Evolutionary conservation across 2,797 vertebrate genomes (phyloP).

Genomic region (Pelobates cultripes): DNA sequence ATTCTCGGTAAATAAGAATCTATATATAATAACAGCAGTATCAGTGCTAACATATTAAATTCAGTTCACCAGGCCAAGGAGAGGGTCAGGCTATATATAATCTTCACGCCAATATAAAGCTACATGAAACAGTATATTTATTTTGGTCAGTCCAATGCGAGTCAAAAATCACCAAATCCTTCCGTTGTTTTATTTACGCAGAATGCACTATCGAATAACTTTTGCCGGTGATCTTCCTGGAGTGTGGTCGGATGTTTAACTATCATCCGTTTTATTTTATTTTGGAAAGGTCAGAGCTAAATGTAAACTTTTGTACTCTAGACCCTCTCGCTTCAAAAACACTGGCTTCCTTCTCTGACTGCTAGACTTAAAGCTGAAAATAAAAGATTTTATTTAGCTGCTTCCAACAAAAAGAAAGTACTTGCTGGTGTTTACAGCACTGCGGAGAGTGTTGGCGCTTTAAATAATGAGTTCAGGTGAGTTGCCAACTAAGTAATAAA

Average conservation of each 20-base stretch:
- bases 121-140: not conserved
- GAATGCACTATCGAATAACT: not conserved
- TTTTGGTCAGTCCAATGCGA: not conserved
- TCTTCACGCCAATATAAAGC: too few relatives aligned
- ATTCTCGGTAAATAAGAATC: too few relatives aligned
- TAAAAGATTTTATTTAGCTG: too few relatives aligned
- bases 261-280: not conserved
- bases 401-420: too few relatives aligned
- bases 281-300: conserved; percentile 2
- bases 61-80: too few relatives aligned
- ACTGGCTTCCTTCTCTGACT: not conserved
- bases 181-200: conserved; percentile 4
- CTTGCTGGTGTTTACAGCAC: too few relatives aligned
- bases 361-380: not conserved
- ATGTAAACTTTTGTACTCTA: conserved; percentile 6
- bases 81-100: too few relatives aligned
- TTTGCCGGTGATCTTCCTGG: conserved; percentile 3
- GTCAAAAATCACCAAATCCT: not conserved
- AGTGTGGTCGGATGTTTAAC: conserved; percentile 14
- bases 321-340: not conserved
- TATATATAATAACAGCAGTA: too few relatives aligned
- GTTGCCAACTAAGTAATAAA: too few relatives aligned
- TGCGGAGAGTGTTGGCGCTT: too few relatives aligned
- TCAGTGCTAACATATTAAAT: too few relatives aligned
- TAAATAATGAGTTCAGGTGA: too few relatives aligned